Evolutionary conservation across 1,140 invertebrate species (phyloP).

Genomic region (Megalopta genalis): DNA sequence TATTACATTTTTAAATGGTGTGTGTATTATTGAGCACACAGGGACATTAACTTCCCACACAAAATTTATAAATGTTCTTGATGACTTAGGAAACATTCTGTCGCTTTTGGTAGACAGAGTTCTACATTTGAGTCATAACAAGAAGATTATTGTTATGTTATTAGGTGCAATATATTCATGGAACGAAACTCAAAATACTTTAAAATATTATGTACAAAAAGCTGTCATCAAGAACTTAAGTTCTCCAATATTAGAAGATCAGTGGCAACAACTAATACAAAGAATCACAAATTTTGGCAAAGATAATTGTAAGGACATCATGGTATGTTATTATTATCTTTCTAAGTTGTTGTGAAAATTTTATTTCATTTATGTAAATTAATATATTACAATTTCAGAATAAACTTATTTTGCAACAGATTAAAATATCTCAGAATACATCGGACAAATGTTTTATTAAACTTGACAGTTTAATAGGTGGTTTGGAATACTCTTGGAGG

Average conservation of each 20-base stretch:
- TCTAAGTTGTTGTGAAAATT: background rate
- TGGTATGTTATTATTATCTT: conserved; percentile 58
- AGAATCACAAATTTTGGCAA: conserved; percentile 54
- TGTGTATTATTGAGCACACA: conserved; percentile 62
- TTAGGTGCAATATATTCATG: conserved; percentile 57
- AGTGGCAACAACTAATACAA: conserved; percentile 59
- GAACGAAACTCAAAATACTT: conserved; percentile 50
- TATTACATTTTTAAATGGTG: conserved; percentile 59
- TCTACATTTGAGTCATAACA: conserved; percentile 45
- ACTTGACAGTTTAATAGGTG: conserved; percentile 52
- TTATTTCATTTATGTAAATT: background rate
- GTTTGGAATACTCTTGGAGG: conserved; percentile 57
- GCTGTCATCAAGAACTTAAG: conserved; percentile 21
- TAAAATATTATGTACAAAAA: conserved; percentile 61
- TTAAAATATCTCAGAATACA: conserved; percentile 33
- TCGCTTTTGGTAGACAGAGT: conserved; percentile 52
- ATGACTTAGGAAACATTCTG: conserved; percentile 59
- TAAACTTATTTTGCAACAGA: conserved; percentile 62
- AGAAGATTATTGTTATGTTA: conserved; percentile 47
- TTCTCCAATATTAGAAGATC: conserved; percentile 53
- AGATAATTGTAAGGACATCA: conserved; percentile 47
- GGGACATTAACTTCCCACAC: conserved; percentile 43
- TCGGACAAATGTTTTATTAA: conserved; percentile 34
- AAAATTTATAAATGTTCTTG: conserved; percentile 64
- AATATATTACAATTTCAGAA: conserved; percentile 63